Conservation (phyloP, 2,113 vertebrate genomes). For the Zootoca vivipara region DNA sequence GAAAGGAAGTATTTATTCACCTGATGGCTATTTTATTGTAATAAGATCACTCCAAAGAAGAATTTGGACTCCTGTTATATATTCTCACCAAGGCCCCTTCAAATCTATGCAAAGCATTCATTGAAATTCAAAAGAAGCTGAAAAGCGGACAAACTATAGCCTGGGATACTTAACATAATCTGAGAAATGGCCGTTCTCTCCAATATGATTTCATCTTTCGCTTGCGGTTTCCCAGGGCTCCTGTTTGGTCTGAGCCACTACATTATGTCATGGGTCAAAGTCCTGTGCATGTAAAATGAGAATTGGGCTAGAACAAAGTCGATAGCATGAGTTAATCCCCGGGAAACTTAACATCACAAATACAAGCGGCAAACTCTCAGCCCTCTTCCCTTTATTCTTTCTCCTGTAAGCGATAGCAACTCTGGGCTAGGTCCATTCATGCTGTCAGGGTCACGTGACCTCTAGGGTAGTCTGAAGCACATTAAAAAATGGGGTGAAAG, state of each 20-base stretch:
- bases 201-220: conserved; percentile 45
- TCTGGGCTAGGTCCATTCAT: conserved; percentile 32
- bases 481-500: neutral
- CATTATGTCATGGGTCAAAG: conserved; percentile 47
- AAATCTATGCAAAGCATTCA: conserved; percentile 9
- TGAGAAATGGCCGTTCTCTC: conserved; percentile 35
- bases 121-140: neutral
- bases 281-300: conserved; percentile 42
- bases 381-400: conserved; percentile 34
- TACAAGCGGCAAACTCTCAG: conserved; percentile 27
- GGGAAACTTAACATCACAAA: conserved; percentile 31
- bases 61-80: no score
- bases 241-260: conserved; percentile 2
- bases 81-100: conserved; percentile 7
- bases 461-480: conserved; percentile 19
- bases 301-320: conserved; percentile 44
- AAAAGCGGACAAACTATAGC: conserved; percentile 38
- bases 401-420: conserved; percentile 36
- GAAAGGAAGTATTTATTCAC: no score
- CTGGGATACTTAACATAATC: conserved; percentile 19
- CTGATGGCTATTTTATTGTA: no score
- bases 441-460: conserved; percentile 32
- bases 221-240: conserved; percentile 48
- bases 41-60: no score
- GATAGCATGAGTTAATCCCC: conserved; percentile 41